Evolutionary conservation across 2,888 invertebrate genomes (phyloP).

Genomic region (Caenorhabditis zanzibari): DNA sequence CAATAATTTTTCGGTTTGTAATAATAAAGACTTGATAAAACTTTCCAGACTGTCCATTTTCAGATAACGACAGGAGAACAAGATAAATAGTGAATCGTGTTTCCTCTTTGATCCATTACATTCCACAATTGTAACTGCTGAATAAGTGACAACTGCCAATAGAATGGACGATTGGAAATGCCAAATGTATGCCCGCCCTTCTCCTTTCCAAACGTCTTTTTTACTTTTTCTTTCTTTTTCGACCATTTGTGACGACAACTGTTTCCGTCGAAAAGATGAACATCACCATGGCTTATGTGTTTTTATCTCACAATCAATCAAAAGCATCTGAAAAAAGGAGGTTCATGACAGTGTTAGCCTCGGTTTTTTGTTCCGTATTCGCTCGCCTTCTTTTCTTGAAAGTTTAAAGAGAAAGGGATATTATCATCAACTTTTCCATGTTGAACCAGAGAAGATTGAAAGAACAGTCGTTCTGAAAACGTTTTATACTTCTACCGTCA

Average conservation of each 20-base stretch:
- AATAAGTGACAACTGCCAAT: conserved; percentile 47
- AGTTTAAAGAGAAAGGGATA: not conserved
- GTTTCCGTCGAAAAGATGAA: conserved; percentile 21
- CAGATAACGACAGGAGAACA: conserved; percentile 5
- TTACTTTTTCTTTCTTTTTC: conserved; percentile 30
- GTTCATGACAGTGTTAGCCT: too few species aligned
- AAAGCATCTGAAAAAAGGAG: not conserved
- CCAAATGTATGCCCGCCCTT: conserved; percentile 42
- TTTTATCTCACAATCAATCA: conserved; percentile 3
- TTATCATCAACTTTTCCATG: too few species aligned
- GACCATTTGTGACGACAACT: conserved; percentile 48
- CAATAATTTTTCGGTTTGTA: conserved; percentile 10
- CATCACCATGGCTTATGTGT: not conserved
- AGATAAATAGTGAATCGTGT: conserved; percentile 47
- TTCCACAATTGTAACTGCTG: conserved; percentile 58
- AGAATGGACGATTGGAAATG: conserved; percentile 50
- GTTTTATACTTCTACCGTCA: too few species aligned
- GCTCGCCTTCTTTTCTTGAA: not conserved
- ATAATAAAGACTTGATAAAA: not conserved
- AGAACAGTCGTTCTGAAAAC: too few species aligned
- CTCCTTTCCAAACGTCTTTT: not conserved
- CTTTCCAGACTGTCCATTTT: not conserved
- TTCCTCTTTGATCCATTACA: conserved; percentile 33
- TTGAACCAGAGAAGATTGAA: too few species aligned
- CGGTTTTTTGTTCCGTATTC: not conserved